These are phyloP conservation scores for Microctonus brassicae DNA, from an alignment of 2,888 invertebrate genomes.

Conservation along the genomic window DNA sequence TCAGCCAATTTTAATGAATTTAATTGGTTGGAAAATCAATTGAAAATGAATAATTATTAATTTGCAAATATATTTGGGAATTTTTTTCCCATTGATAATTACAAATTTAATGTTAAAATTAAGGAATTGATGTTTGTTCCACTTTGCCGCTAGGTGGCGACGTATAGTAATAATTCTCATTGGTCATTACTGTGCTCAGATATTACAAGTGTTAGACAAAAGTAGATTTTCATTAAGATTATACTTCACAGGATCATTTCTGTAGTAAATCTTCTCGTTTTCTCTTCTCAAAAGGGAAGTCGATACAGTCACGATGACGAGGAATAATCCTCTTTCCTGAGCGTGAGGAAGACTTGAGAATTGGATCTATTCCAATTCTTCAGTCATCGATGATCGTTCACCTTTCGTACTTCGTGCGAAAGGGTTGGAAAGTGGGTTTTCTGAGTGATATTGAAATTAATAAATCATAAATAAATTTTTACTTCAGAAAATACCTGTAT, in stretches of 20 bases:
- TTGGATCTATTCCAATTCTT: conserved; percentile 41
- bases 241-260: conserved; percentile 78
- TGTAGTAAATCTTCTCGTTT: conserved; percentile 76
- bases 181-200: background rate
- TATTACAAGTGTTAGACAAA: conserved; percentile 12
- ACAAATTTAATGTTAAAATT: no score
- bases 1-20: no score
- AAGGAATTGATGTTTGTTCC: no score
- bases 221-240: conserved; percentile 53
- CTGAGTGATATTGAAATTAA: conserved; percentile 58
- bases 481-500: no score
- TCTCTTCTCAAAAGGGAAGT: conserved; percentile 72
- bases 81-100: no score
- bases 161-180: conserved; percentile 23
- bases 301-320: conserved; percentile 74
- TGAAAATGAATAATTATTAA: no score
- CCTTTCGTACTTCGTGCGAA: conserved; percentile 49
- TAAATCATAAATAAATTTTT: background rate
- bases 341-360: conserved; percentile 62
- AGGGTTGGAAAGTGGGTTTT: conserved; percentile 57
- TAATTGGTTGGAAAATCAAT: no score
- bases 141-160: conserved; percentile 48
- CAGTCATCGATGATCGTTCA: conserved; percentile 67
- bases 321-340: conserved; percentile 71
- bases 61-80: no score